These are phyloP conservation scores for Pentalonia nigronervosa DNA, from an alignment of 1,140 invertebrate species.

Conservation along the genomic window DNA sequence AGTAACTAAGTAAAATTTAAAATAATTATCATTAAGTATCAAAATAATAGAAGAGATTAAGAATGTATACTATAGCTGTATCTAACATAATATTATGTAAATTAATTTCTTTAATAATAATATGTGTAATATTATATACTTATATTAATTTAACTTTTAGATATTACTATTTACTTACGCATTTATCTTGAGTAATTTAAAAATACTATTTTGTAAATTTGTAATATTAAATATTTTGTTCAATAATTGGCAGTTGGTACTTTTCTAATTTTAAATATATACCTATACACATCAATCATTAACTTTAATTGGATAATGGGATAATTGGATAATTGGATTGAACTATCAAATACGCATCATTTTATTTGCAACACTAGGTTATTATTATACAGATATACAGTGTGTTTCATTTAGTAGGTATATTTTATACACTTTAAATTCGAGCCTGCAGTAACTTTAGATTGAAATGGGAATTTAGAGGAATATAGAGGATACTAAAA, in stretches of 20 bases:
- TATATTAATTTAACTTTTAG: not conserved
- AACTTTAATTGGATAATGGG: not conserved
- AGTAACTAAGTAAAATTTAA: not conserved
- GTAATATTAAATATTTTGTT: not conserved
- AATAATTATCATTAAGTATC: not conserved
- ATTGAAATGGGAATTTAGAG: not conserved
- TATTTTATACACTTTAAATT: not conserved
- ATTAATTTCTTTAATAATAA: too few relatives aligned
- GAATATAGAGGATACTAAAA: not conserved
- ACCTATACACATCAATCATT: not conserved
- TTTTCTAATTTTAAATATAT: not conserved
- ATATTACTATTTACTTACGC: not conserved
- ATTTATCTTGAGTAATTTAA: not conserved
- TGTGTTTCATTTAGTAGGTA: not conserved
- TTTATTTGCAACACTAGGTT: not conserved
- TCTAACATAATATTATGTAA: too few relatives aligned
- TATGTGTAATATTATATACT: too few relatives aligned
- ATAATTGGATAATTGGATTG: not conserved
- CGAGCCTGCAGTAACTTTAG: not conserved
- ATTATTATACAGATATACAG: not conserved
- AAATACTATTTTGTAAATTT: not conserved
- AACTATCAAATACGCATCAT: not conserved
- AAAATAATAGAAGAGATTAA: not conserved
- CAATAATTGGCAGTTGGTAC: not conserved
- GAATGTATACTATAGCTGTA: not conserved